Conservation (phyloP, 2,797 vertebrate genomes). For the Myotis findleyi region DNA sequence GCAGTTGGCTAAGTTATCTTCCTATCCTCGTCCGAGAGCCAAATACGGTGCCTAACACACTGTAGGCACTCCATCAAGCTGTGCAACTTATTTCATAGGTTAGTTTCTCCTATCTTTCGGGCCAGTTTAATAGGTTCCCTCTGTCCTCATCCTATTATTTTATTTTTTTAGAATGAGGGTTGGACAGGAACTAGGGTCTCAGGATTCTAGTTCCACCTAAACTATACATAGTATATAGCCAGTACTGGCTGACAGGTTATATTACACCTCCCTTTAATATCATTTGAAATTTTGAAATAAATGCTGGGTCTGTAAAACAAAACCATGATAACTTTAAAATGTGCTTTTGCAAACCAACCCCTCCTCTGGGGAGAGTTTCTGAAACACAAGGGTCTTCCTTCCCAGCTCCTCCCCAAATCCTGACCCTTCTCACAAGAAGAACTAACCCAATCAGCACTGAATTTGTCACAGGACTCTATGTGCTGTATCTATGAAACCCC, state of each 20-base stretch:
- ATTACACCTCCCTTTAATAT: background rate
- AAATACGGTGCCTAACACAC: background rate
- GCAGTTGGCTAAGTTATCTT: background rate
- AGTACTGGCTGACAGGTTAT: background rate
- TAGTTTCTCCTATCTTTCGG: background rate
- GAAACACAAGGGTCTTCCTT: background rate
- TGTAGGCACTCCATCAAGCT: background rate
- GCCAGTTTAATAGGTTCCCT: background rate
- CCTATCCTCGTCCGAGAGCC: background rate
- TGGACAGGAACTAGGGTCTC: background rate
- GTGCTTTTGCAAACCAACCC: conserved; percentile 10
- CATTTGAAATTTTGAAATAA: conserved; percentile 42
- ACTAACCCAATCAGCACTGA: background rate
- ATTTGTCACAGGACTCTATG: background rate
- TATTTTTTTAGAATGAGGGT: background rate
- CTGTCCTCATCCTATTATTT: background rate
- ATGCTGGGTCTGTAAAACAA: background rate
- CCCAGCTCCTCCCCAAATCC: background rate
- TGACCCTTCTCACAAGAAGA: background rate
- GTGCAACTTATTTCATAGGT: background rate
- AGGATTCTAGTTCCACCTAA: background rate
- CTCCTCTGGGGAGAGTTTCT: background rate
- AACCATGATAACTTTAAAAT: background rate
- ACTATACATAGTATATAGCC: background rate
- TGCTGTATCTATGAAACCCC: background rate